Evolutionary conservation across 1,140 invertebrate genomes (phyloP).

Genomic region (Drosophila dunni): DNA sequence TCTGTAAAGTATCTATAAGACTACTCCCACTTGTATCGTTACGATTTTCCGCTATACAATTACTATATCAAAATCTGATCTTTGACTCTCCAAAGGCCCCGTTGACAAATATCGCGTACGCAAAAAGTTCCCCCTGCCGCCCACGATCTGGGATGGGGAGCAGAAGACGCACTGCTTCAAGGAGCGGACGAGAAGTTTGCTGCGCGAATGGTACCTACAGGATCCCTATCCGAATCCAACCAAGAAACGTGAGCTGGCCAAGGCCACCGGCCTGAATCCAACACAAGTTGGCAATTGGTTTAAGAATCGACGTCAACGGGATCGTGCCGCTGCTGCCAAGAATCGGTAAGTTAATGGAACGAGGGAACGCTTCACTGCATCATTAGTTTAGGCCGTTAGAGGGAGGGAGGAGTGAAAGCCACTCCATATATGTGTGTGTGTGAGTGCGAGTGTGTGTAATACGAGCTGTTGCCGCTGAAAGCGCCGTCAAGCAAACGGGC

Average conservation of each 20-base stretch:
- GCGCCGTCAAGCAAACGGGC: slow-evolving; percentile 38
- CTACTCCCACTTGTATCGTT: no score
- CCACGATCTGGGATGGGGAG: slow-evolving; percentile 99
- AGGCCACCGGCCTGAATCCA: slow-evolving; percentile 98
- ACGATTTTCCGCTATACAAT: no score
- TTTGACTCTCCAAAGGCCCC: slow-evolving; percentile 87
- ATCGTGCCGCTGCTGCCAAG: slow-evolving; percentile 99
- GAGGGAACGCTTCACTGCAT: slow-evolving; percentile 28
- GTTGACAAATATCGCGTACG: slow-evolving; percentile 99
- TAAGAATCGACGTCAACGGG: slow-evolving; percentile 99
- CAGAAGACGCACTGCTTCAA: slow-evolving; percentile 99
- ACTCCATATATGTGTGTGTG: not conserved
- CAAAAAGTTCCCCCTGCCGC: slow-evolving; percentile 99
- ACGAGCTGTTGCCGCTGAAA: slow-evolving; percentile 34
- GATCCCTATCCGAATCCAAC: slow-evolving; percentile 99
- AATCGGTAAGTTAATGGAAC: slow-evolving; percentile 91
- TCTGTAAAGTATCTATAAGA: no score
- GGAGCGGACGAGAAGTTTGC: slow-evolving; percentile 96
- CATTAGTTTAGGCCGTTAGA: slow-evolving; percentile 46
- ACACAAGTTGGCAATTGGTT: slow-evolving; percentile 99
- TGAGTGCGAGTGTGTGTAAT: slow-evolving; percentile 45
- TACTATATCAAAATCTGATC: not conserved
- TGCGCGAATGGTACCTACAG: slow-evolving; percentile 99
- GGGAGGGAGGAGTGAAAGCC: not conserved
- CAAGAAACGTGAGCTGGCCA: slow-evolving; percentile 98